Evolutionary conservation across 2,888 invertebrate species (phyloP).

Genomic region (Papilio demoleus): DNA sequence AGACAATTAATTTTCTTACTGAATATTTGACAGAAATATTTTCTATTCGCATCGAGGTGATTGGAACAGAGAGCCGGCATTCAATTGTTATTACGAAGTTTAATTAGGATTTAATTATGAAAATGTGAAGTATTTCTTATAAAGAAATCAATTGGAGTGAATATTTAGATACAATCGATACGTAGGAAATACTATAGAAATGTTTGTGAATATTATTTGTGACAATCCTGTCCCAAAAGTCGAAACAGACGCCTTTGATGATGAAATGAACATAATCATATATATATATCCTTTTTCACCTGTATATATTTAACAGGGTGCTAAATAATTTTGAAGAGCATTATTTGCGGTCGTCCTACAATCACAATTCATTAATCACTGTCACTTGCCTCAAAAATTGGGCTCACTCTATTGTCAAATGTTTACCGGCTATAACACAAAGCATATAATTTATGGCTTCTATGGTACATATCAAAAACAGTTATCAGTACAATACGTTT

Average conservation of each 20-base stretch:
- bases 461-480: background rate
- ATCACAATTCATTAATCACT: constrained; percentile 22
- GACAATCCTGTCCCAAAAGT: too few relatives aligned
- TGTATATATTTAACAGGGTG: background rate
- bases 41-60: too few relatives aligned
- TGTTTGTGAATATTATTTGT: too few relatives aligned
- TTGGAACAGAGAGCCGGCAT: too few relatives aligned
- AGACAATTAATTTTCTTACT: constrained; percentile 7
- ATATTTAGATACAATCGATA: too few relatives aligned
- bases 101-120: too few relatives aligned
- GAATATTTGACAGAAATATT: background rate
- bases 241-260: too few relatives aligned
- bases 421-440: constrained; percentile 6
- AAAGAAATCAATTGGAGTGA: too few relatives aligned
- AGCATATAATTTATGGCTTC: constrained; percentile 8
- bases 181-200: too few relatives aligned
- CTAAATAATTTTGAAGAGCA: background rate
- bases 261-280: too few relatives aligned
- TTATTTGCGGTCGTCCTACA: constrained; percentile 1
- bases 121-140: too few relatives aligned
- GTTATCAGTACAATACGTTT: background rate
- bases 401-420: constrained; percentile 21
- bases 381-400: constrained; percentile 33
- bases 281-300: background rate
- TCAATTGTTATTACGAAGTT: too few relatives aligned